Percentiles rank a stretch among this genome's conserved stretches.
Evolutionary conservation across 2,888 invertebrate species (phyloP).

Genomic region (Archips xylosteana): DNA sequence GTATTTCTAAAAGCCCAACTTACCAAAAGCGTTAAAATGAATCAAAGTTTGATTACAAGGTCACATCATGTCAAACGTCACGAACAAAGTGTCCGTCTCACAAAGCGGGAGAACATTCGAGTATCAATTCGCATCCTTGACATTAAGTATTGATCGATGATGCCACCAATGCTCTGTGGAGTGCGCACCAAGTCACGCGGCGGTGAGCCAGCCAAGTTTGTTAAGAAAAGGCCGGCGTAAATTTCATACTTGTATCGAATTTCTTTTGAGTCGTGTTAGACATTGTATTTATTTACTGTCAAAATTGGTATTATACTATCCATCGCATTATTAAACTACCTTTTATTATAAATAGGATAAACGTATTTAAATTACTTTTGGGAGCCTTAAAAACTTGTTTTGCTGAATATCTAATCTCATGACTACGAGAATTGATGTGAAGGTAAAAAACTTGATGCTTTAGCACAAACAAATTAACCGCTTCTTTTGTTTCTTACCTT

Average conservation of each 20-base stretch:
- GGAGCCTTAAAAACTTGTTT: too few species aligned
- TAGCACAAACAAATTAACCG: too few species aligned
- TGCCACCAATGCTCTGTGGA: slow-evolving; percentile 29
- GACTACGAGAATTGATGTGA: too few species aligned
- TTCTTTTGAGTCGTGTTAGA: neutral
- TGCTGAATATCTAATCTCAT: too few species aligned
- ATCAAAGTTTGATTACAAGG: slow-evolving; percentile 45
- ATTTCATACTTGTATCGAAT: neutral
- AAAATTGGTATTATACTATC: neutral
- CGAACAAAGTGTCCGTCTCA: slow-evolving; percentile 43
- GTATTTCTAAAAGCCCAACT: neutral
- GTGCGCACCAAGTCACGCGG: slow-evolving; percentile 11
- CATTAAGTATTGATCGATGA: slow-evolving; percentile 47
- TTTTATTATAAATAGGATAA: too few species aligned
- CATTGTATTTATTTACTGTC: neutral
- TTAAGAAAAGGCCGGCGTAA: neutral
- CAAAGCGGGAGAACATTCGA: slow-evolving; percentile 42
- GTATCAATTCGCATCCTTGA: slow-evolving; percentile 46
- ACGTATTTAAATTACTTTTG: too few species aligned
- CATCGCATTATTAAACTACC: neutral
- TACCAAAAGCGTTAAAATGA: slow-evolving; percentile 25
- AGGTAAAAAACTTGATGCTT: too few species aligned
- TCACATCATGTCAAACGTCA: slow-evolving; percentile 49
- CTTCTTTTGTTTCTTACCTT: too few species aligned
- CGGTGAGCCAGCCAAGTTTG: slow-evolving; percentile 4